These are phyloP conservation scores for Cyprinodon variegatus DNA, from an alignment of 2,113 vertebrate genomes.

Conservation along the genomic window DNA sequence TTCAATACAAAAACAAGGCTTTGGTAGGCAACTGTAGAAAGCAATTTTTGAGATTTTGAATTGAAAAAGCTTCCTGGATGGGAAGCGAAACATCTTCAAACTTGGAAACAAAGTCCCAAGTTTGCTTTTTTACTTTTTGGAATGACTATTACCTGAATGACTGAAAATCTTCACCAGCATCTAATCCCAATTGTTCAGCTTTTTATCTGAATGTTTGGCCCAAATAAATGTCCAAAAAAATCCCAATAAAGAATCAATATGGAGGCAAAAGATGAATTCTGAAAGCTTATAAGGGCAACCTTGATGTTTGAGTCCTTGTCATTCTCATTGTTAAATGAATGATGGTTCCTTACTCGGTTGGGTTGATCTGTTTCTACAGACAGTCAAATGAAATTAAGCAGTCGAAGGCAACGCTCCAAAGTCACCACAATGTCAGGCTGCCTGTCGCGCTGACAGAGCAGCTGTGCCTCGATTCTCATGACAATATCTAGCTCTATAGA, in stretches of 20 bases:
- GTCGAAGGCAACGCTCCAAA: conserved; percentile 44
- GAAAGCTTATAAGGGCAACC: conserved; percentile 1
- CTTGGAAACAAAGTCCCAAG: no score
- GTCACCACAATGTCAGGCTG: conserved; percentile 39
- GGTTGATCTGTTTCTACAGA: conserved; percentile 58
- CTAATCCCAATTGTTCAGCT: no score
- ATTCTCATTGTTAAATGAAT: conserved; percentile 46
- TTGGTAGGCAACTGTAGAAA: no score
- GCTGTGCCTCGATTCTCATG: conserved; percentile 1
- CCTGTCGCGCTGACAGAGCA: conserved; percentile 6
- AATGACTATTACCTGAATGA: no score
- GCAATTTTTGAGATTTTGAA: no score
- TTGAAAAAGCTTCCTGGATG: no score
- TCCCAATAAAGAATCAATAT: background rate
- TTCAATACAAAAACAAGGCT: no score
- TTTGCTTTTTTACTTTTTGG: no score
- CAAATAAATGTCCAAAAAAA: background rate
- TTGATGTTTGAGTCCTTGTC: conserved; percentile 24
- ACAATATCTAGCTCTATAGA: background rate
- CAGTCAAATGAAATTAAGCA: conserved; percentile 54
- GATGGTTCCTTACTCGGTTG: conserved; percentile 14
- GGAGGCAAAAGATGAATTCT: background rate
- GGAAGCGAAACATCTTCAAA: no score
- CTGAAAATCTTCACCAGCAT: no score
- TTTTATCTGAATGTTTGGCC: background rate